A percentile compares a stretch with the other conserved stretches of the same genome.
Conservation (phyloP, 1,140 invertebrate species). For the Triops longicaudatus region DNA sequence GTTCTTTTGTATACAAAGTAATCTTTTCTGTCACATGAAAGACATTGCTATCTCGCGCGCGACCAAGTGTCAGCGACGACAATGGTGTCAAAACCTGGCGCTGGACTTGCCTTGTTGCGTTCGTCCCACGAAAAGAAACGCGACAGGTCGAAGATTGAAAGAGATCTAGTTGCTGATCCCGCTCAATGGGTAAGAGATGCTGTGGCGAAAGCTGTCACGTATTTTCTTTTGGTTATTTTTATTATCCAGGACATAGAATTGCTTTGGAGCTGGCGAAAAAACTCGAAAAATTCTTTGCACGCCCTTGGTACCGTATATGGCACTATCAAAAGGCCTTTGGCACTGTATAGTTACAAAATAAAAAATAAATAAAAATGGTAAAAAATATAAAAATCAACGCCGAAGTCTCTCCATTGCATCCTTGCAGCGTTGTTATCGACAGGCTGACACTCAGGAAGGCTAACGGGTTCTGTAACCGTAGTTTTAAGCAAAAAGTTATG, state of each 20-base stretch:
- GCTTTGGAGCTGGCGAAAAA: neutral
- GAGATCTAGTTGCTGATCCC: neutral
- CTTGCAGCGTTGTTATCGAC: neutral
- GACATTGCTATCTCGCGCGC: too few species aligned
- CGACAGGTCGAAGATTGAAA: neutral
- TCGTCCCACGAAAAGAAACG: neutral
- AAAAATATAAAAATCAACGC: neutral
- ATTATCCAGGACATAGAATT: neutral
- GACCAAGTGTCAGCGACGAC: too few species aligned
- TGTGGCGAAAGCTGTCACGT: neutral
- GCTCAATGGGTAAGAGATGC: neutral
- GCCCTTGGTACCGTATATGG: too few species aligned
- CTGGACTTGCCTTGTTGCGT: too few species aligned
- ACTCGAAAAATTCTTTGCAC: too few species aligned
- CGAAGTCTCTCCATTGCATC: neutral
- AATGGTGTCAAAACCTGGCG: too few species aligned
- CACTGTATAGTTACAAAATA: neutral
- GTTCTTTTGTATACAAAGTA: too few species aligned
- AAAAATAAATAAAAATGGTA: too few species aligned
- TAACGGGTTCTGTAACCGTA: neutral
- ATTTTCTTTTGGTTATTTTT: neutral
- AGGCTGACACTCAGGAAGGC: neutral
- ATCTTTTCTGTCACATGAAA: too few species aligned
- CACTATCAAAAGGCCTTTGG: too few species aligned
- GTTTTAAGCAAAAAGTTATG: neutral